Percentiles rank a stretch among this genome's conserved stretches.
Evolutionary conservation across 2,888 invertebrate genomes (phyloP).

Genomic region (Temnothorax ravouxi): DNA sequence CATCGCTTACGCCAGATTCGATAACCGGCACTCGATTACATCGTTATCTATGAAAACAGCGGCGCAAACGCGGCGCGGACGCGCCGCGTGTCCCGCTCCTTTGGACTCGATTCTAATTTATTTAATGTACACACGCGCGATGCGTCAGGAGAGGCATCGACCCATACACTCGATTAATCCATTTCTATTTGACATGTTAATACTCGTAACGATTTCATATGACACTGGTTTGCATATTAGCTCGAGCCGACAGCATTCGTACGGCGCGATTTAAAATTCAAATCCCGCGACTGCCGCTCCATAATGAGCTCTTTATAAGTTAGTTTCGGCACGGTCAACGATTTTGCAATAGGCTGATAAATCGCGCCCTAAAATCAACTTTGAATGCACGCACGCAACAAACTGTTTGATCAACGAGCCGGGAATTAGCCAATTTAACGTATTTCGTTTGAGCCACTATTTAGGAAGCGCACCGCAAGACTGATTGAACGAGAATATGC

Average conservation of each 20-base stretch:
- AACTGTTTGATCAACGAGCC: conserved; percentile 40
- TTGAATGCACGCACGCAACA: conserved; percentile 34
- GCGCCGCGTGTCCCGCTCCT: conserved; percentile 31
- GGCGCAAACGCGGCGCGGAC: conserved; percentile 20
- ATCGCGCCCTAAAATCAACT: conserved; percentile 51
- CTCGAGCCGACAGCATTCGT: conserved; percentile 22
- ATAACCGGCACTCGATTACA: conserved; percentile 65
- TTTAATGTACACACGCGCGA: conserved; percentile 51
- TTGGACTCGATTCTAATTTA: conserved; percentile 57
- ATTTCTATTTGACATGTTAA: conserved; percentile 69
- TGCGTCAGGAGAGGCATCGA: neutral
- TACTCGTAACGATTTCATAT: conserved; percentile 62
- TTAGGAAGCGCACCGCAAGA: conserved; percentile 4
- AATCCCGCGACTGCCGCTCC: conserved; percentile 46
- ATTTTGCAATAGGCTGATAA: conserved; percentile 55
- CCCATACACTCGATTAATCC: conserved; percentile 59
- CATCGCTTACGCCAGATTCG: conserved; percentile 71
- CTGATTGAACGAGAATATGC: conserved; percentile 6
- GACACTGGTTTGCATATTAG: conserved; percentile 65
- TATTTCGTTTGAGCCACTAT: conserved; percentile 20
- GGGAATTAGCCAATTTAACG: conserved; percentile 36
- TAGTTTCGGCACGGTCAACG: conserved; percentile 51
- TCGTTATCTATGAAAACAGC: conserved; percentile 65
- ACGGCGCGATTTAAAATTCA: conserved; percentile 61
- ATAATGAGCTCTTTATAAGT: conserved; percentile 59